Base-by-base conservation (phyloP, 2,888 invertebrate species). In the Oligia latruncula region DNA sequence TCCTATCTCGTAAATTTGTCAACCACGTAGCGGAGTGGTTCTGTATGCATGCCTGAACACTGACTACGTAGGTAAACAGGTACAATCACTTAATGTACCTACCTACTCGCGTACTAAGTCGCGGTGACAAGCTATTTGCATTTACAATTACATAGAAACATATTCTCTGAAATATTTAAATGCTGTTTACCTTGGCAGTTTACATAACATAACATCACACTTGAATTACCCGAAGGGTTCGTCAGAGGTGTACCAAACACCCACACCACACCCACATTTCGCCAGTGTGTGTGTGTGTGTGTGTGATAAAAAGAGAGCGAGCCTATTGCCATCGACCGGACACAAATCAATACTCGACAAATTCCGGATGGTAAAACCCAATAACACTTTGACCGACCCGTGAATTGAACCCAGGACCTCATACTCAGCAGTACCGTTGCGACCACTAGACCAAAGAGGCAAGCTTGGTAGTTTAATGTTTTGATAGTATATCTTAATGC, bases 1-100 rank as follows among this genome's bases (percentile, higher is more conserved):
- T 85, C 79, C 68, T 79, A 81, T 73, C 90, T 89, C 88, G 73
- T 88, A 86, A 88, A 86, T 88, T 81, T 83, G 78, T 83, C 80
- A 79, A 77, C 66, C 71, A 77, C 80, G 78, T 86, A 74, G 77
- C 82, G 43, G 76, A 81, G 82, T 84, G 78, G 72, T 77, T 85
- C 73, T 81, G 66, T 83, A 80, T 85, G 87, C 81, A 78, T 80
- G 82, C 78, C 88, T 81, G 82, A 86, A 73, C 73, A 78, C 81
- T 62, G 77, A 52, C 77, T 71, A 20, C 65, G 79, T 67, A 71
- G 64, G 64, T 80, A 83, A 85, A 76, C 68, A 58, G 74, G 71
- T 77, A 81, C 73, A 83, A 84, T 84, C 83, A 87, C 84, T 89
- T 89, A 88, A 89, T 80, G 82, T 88, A 89, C 17, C 15, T 58